A percentile compares a stretch with the other conserved stretches of the same genome.
Conservation (phyloP, 2,888 invertebrate genomes). For the Aphelenchoides bicaudatus region DNA sequence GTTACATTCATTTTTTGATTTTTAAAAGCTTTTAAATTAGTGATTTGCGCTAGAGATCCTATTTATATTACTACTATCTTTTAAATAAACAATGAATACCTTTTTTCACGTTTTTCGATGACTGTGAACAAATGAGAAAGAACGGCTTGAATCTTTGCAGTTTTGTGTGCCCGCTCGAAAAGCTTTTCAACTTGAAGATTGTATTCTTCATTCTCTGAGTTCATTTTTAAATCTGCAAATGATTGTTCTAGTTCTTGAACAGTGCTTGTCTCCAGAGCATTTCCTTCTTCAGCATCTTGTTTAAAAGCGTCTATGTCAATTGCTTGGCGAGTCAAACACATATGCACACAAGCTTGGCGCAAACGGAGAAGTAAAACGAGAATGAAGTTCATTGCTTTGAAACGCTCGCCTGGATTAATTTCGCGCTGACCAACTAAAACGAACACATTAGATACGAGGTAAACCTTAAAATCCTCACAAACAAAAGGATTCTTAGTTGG, state of each 20-base stretch:
- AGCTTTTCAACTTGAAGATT: constrained; percentile 29
- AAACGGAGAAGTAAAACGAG: constrained; percentile 77
- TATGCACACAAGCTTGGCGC: constrained; percentile 84
- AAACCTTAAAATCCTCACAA: constrained; percentile 14
- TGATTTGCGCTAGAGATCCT: too few relatives aligned
- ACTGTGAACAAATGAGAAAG: constrained; percentile 32
- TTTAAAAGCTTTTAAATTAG: too few relatives aligned
- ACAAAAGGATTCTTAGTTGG: constrained; percentile 44
- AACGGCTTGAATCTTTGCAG: constrained; percentile 34
- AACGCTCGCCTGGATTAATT: constrained; percentile 28
- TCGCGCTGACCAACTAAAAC: constrained; percentile 30
- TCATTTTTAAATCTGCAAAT: constrained; percentile 38
- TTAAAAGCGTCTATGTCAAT: constrained; percentile 53
- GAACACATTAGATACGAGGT: constrained; percentile 1
- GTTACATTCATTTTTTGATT: too few relatives aligned
- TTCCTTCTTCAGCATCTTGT: constrained; percentile 30
- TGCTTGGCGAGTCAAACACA: constrained; percentile 71
- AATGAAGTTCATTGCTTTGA: constrained; percentile 48
- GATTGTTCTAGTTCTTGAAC: constrained; percentile 36
- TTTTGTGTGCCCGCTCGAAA: constrained; percentile 34
- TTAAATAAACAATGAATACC: too few relatives aligned
- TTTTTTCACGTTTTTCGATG: constrained; percentile 33
- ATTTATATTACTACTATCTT: too few relatives aligned
- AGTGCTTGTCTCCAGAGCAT: constrained; percentile 14
- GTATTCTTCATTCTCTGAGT: constrained; percentile 22